Base-by-base conservation (phyloP, 2,113 vertebrate species). In the Zosterops lateralis region DNA sequence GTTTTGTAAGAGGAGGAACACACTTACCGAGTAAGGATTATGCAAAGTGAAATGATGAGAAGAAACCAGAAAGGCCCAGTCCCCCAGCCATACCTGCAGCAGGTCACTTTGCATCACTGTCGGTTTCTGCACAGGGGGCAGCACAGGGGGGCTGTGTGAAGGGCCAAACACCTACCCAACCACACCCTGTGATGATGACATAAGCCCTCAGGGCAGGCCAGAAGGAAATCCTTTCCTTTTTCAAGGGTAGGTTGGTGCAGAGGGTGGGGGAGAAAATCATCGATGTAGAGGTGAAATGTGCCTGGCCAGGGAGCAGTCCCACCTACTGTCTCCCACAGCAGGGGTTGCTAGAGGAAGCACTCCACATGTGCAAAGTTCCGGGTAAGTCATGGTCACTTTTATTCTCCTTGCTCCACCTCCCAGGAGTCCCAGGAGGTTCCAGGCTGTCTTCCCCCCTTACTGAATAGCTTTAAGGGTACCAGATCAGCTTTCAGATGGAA, bases 61-160 rank as follows among this genome's bases (percentile, higher is more conserved):
- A 50, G 31, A 79, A 64, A 44, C 19, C 36, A 12, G 12, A 65
- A 50, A 26, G 17, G 15, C 19, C 21, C 20, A 14, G 29, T 31
- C 5, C 15, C 48, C 7, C 57, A 71, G 57, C 17, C 66, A 18
- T 2, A 38, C 6, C 48, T 82, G 5, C 32, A 26, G 45, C 0
- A 6, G 24, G 53, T 45, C 15, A 3, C 44, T 77, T 38, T 1
- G 1, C 12, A 22, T 36, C 0, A 0, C 25, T 62, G 2, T 6
- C 0, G 1, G 34, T 14, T 51, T 32, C 67, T 48, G 44, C 64
- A 10, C 9, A 6, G 51, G 20, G 9, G 1, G 32, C 54, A 67
- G 38, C 19, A 14, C 17, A 26, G 8, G 4, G 38, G 12, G 17
- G 19, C 38, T 54, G 32, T 1, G 6, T 16, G 25, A 15, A 38